Evolutionary conservation across 1,140 invertebrate species (phyloP).

Genomic region (Aphis craccivora): DNA sequence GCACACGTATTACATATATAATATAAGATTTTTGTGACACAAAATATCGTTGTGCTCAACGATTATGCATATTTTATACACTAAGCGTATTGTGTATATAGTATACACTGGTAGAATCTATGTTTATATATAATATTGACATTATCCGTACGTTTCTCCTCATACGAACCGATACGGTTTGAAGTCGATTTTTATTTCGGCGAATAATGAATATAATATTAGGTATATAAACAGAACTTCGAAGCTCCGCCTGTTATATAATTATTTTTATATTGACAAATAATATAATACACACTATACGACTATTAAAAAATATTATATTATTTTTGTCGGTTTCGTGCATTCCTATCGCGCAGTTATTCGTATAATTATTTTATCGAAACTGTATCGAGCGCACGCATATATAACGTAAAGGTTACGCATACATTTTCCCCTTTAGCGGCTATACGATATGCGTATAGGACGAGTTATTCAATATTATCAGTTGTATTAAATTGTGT

Average conservation of each 20-base stretch:
- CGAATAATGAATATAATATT: background rate
- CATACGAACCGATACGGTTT: background rate
- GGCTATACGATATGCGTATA: background rate
- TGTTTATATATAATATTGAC: background rate
- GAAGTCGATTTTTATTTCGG: background rate
- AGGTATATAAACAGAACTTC: background rate
- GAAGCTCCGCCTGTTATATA: background rate
- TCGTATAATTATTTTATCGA: background rate
- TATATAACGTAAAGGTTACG: background rate
- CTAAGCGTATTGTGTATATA: background rate
- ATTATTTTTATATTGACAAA: background rate
- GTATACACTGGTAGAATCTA: background rate
- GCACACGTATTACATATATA: background rate
- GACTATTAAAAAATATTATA: background rate
- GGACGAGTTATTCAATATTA: background rate
- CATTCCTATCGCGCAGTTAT: background rate
- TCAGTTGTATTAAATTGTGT: background rate
- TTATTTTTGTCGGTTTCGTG: background rate
- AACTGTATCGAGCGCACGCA: background rate
- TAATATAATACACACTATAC: no score
- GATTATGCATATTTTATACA: background rate
- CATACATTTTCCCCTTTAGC: background rate
- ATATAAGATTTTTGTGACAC: background rate
- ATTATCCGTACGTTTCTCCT: background rate
- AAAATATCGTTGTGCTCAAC: background rate